Base-by-base conservation (phyloP, 2,113 vertebrate genomes). In the Lanius collurio region DNA sequence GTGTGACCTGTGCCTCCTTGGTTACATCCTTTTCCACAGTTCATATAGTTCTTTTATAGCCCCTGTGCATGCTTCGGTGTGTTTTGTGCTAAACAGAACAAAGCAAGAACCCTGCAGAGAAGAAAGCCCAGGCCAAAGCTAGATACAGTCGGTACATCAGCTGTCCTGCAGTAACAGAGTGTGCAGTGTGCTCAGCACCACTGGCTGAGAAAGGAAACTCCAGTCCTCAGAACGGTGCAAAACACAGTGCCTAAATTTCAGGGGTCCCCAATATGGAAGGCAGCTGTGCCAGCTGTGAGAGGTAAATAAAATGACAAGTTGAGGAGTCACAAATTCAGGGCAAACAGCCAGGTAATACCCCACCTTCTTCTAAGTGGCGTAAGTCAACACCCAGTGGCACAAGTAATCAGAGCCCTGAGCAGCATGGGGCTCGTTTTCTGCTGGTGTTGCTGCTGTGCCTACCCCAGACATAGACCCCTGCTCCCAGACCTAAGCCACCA, bases 1-100 rank as follows among this genome's bases (percentile, higher is more conserved):
- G 53, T 93, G 82, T 95, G 95, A 94, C 88, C 92, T 57, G 24
- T 50, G 60, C 73, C 57, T 94, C 85, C 89, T 91, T 62, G 73
- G 64, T 91, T 83, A 71, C 59, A 90, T 83, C 87, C 73, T 37
- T 85, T 90, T 90, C 84, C 90, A 85, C 78, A 89, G 59, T 60
- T 85, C 68, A 21, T 69, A 23, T 52, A 64, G 70, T 42, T 69
- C 41, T 81, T 87, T 67, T 37, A 47, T 37, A 91, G 78, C 35
- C 47, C n/a, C 46, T n/a, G 28, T 81, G 81, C 83, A 79, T 0
- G 15, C 63, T 86, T 94, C 52, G 31, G 24, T 75, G 82, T 78
- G 82, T 39, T 89, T 83, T 64, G 62, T 75, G 60, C 68, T 83
- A 93, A 94, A 91, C 39, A 91, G 26, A 90, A 68, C 73, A 55